Conservation (phyloP, 2,113 vertebrate species). For the Toxostoma redivivum region DNA sequence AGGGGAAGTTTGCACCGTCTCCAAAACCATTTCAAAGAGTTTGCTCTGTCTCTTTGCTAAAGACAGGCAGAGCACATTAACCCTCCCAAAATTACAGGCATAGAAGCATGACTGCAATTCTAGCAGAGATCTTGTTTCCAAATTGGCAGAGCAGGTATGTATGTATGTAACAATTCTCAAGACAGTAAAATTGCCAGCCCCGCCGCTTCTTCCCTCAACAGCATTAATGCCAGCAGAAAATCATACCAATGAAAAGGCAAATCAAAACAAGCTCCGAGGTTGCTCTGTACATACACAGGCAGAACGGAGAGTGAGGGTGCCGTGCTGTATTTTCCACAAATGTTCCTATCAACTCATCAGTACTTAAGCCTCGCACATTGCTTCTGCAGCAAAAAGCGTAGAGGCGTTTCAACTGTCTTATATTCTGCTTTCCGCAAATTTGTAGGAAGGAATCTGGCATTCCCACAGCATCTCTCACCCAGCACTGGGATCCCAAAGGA, state of each 20-base stretch:
- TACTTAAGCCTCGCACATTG: neutral
- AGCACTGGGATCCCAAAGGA: neutral
- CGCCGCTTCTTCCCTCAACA: neutral
- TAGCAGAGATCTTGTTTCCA: neutral
- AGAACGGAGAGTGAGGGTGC: neutral
- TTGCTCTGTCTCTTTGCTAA: neutral
- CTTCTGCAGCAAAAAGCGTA: neutral
- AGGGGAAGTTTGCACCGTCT: neutral
- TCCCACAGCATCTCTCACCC: neutral
- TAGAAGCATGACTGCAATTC: neutral
- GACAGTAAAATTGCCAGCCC: neutral
- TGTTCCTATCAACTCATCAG: neutral
- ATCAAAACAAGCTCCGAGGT: neutral
- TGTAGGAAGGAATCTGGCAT: neutral
- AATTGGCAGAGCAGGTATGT: neutral
- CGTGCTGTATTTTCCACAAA: neutral
- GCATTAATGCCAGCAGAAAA: neutral
- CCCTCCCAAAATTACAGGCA: neutral
- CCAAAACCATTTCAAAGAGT: constrained; percentile 37
- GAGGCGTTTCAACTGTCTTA: neutral
- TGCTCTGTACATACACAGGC: neutral
- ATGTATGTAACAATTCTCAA: neutral
- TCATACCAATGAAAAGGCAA: neutral
- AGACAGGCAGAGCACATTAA: neutral
- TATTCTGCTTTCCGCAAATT: neutral